Evolutionary conservation across 2,888 invertebrate species (phyloP).

Genomic region (Pandemis cinnamomeana): DNA sequence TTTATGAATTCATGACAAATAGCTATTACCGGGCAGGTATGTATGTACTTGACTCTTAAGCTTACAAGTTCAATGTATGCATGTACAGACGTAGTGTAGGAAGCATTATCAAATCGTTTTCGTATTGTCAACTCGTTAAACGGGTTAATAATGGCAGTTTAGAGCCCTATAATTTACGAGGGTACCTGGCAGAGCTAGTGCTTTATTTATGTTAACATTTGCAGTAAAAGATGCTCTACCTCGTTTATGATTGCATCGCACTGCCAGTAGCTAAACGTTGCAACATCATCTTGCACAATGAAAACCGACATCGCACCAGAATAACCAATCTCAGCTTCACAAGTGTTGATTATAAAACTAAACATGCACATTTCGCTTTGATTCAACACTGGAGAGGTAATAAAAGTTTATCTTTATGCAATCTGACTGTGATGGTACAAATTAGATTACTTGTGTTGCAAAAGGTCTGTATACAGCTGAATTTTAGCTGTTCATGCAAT

Average conservation of each 20-base stretch:
- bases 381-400: constrained; percentile 20
- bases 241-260: constrained; percentile 31
- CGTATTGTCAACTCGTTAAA: background rate
- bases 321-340: constrained; percentile 28
- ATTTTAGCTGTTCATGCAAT: background rate
- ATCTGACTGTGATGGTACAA: background rate
- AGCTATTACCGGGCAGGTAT: too few species aligned
- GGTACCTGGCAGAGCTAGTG: background rate
- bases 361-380: constrained; percentile 27
- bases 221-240: constrained; percentile 17
- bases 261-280: constrained; percentile 35
- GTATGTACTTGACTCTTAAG: too few species aligned
- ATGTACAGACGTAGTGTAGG: background rate
- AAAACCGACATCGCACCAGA: constrained; percentile 25
- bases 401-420: constrained; percentile 17
- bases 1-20: background rate
- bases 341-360: constrained; percentile 35
- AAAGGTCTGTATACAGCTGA: background rate
- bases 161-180: background rate
- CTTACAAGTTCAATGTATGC: background rate
- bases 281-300: constrained; percentile 38
- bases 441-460: background rate
- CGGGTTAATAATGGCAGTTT: background rate
- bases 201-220: background rate
- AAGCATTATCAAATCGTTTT: background rate